These are phyloP conservation scores for Megaceryle maxima DNA, from an alignment of 2,113 vertebrate species.

Conservation along the genomic window DNA sequence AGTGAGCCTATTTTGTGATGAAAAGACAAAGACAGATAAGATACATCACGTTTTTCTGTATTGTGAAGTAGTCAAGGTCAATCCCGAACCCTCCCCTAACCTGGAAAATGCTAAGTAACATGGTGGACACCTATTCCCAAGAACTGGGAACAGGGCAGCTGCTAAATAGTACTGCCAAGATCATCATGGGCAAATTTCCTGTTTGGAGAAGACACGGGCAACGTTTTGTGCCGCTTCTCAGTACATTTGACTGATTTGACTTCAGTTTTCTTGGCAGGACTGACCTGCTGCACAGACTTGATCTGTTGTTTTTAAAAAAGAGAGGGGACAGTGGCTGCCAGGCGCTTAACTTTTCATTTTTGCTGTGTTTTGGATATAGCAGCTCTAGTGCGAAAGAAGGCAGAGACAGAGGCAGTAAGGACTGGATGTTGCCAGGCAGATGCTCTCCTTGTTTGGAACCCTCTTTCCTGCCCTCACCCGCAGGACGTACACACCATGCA, in stretches of 20 bases:
- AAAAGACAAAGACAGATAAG: background rate
- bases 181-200: background rate
- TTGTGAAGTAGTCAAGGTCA: background rate
- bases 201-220: background rate
- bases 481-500: rapidly evolving
- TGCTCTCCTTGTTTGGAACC: background rate
- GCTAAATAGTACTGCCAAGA: background rate
- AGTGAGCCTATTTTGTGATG: background rate
- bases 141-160: background rate
- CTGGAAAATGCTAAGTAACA: background rate
- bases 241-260: background rate
- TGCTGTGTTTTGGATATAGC: background rate
- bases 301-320: background rate
- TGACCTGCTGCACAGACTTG: background rate
- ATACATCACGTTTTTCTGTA: background rate
- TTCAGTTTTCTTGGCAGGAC: slow-evolving; percentile 25
- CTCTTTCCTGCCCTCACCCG: background rate
- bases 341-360: background rate
- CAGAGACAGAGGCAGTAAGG: background rate
- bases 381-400: background rate
- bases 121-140: background rate
- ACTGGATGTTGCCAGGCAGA: background rate
- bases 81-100: background rate
- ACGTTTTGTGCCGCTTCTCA: background rate
- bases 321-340: background rate